Conservation (phyloP, 23 tunicate genomes). For the Ascidia mentula region DNA sequence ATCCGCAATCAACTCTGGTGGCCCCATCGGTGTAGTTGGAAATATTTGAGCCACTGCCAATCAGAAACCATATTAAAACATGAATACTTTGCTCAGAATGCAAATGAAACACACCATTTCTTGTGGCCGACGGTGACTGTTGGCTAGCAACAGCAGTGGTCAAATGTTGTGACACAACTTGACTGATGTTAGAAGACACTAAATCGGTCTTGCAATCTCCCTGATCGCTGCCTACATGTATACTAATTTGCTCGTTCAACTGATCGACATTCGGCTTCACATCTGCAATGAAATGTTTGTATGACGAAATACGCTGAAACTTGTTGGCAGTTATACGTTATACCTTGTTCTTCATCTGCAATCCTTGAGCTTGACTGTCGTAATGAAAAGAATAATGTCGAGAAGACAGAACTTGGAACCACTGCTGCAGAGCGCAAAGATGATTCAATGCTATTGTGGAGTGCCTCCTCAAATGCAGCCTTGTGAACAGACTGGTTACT, state of each 20-base stretch:
- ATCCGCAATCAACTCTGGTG: neutral
- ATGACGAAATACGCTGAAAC: too few relatives aligned
- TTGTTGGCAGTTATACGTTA: too few relatives aligned
- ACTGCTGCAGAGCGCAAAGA: conserved; percentile 71
- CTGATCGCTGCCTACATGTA: conserved; percentile 3
- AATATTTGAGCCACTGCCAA: neutral
- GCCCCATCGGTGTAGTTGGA: neutral
- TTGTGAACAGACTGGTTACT: conserved; percentile 61
- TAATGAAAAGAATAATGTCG: conserved; percentile 45
- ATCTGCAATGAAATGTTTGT: too few relatives aligned
- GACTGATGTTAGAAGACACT: neutral
- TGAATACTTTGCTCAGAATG: too few relatives aligned
- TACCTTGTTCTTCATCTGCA: neutral
- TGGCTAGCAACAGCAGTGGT: neutral
- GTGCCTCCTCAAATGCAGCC: conserved; percentile 88
- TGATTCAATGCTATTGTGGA: conserved; percentile 76
- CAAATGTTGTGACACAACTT: neutral
- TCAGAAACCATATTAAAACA: neutral
- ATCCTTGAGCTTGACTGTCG: conserved; percentile 20
- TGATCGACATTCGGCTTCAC: conserved; percentile 56
- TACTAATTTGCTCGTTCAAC: conserved; percentile 27
- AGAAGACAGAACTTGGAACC: conserved; percentile 67
- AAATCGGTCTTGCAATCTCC: neutral
- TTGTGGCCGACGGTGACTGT: neutral
- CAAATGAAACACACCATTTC: neutral